phyloP scores from a whole-genome alignment of 37 sponge, comb jelly and placozoan genomes.

The Ianthella basta region DNA sequence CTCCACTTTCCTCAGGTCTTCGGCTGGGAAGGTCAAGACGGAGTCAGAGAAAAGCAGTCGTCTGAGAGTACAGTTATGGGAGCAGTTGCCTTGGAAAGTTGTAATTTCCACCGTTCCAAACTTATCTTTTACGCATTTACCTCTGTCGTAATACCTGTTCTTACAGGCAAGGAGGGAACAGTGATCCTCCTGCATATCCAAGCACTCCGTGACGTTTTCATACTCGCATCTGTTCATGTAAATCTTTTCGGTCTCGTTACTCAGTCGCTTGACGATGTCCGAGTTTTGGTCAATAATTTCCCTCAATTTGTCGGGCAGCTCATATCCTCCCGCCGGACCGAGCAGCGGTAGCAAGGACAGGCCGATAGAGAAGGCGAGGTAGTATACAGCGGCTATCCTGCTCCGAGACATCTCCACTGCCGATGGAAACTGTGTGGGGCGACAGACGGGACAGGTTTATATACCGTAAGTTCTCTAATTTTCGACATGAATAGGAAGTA shows the following conservation, averaged over 20 bases:
- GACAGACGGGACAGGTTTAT: no score
- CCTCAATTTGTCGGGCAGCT: neutral
- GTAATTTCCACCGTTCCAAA: neutral
- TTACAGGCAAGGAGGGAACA: slow-evolving; percentile 17
- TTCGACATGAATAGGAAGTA: no score
- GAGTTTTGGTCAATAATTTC: slow-evolving; percentile 1
- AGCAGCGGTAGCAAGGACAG: neutral
- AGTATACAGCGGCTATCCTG: no score
- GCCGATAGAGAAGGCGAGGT: no score
- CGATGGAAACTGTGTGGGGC: no score
- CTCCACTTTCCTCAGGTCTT: no score
- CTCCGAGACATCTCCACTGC: no score
- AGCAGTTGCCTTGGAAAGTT: slow-evolving; percentile 2
- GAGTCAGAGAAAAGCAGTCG: neutral
- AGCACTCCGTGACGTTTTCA: no score
- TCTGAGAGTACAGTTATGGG: neutral
- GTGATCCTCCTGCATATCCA: no score
- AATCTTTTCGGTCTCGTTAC: neutral
- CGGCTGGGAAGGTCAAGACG: neutral
- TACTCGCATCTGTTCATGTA: neutral
- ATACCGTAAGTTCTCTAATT: no score
- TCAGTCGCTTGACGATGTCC: neutral
- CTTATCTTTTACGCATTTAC: neutral
- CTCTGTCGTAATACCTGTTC: no score
- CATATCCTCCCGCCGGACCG: neutral